Evolutionary conservation across 2,888 invertebrate genomes (phyloP).

Genomic region (Andrena bucephala): DNA sequence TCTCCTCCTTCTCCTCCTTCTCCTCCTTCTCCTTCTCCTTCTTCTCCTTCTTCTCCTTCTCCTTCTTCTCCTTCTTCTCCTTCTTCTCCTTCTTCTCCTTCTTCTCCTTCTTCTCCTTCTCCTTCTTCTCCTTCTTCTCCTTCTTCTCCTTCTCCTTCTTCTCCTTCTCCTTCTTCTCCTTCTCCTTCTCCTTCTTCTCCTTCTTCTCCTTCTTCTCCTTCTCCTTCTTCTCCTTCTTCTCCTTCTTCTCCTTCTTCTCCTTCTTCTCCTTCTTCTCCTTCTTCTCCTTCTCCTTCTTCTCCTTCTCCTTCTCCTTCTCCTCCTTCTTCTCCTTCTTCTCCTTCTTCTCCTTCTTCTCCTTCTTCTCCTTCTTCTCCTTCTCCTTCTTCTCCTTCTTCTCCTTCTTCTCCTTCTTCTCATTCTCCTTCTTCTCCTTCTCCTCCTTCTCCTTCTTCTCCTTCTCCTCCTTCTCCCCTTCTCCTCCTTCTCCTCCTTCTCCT

Average conservation of each 20-base stretch:
- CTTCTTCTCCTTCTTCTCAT: neutral
- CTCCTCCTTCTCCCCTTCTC: neutral
- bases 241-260: neutral
- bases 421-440: too few species aligned
- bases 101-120: slow-evolving; percentile 17
- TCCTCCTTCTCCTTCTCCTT: slow-evolving; percentile 9
- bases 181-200: neutral
- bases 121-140: neutral
- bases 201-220: slow-evolving; percentile 5
- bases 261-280: slow-evolving; percentile 16
- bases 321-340: slow-evolving; percentile 21
- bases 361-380: neutral
- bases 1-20: slow-evolving; percentile 18
- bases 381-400: slow-evolving; percentile 13
- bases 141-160: slow-evolving; percentile 5
- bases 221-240: slow-evolving; percentile 17
- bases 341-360: slow-evolving; percentile 7
- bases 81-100: neutral
- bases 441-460: slow-evolving; percentile 19
- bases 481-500: slow-evolving; percentile 19
- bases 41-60: neutral
- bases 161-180: neutral
- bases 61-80: slow-evolving; percentile 17
- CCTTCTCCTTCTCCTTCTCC: too few species aligned
- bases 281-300: neutral